phyloP scores from a whole-genome alignment of 2,888 invertebrate species.

The Dusona sp. region DNA sequence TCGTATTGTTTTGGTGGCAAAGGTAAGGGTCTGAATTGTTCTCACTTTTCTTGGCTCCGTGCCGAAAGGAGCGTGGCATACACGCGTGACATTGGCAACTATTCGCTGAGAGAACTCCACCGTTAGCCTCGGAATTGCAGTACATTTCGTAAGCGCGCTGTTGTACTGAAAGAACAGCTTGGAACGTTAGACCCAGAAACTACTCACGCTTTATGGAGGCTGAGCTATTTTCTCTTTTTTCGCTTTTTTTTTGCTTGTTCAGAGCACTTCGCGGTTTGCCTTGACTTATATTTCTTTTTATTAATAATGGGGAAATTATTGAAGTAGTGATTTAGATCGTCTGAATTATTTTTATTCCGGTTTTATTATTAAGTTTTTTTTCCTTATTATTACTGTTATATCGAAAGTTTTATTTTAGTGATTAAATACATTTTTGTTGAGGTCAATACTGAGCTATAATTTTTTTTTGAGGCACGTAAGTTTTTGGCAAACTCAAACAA shows the following conservation, averaged over 20 bases:
- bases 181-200: constrained; percentile 21
- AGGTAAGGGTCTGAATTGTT: not conserved
- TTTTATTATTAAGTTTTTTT: not conserved
- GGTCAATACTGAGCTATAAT: not conserved
- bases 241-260: not conserved
- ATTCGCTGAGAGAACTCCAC: constrained; percentile 1
- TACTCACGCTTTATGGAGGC: constrained; percentile 18
- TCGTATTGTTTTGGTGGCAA: not conserved
- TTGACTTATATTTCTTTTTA: not conserved
- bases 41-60: not conserved
- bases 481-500: not conserved
- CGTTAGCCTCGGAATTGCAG: not conserved
- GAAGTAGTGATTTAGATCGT: not conserved
- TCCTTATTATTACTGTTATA: not conserved
- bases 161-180: not conserved
- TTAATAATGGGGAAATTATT: not conserved
- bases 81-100: constrained; percentile 20
- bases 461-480: not conserved
- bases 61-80: constrained; percentile 14
- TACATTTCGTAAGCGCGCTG: not conserved
- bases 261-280: not conserved
- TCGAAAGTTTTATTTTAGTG: not conserved
- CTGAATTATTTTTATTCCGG: not conserved
- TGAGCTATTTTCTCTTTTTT: not conserved
- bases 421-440: not conserved